Conservation (phyloP, 2,888 invertebrate genomes). For the Hypolimnas misippus region DNA sequence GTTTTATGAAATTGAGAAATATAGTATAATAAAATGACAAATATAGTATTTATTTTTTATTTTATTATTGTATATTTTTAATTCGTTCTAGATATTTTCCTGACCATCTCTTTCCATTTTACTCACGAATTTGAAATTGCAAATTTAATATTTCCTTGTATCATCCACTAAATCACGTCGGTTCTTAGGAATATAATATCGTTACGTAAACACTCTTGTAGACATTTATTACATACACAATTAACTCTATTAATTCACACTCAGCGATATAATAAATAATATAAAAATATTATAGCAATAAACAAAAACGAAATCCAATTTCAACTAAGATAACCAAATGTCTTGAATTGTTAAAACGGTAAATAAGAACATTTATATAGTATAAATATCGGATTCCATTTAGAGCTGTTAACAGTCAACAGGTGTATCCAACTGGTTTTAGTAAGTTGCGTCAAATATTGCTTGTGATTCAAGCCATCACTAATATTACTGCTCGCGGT, state of each 20-base stretch:
- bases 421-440: constrained; percentile 31
- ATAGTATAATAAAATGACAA: too few relatives aligned
- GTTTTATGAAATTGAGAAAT: too few relatives aligned
- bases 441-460: constrained; percentile 29
- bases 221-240: not conserved
- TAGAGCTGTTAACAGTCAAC: constrained; percentile 29
- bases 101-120: too few relatives aligned
- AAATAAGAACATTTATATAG: constrained; percentile 24
- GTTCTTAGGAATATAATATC: not conserved
- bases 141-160: not conserved
- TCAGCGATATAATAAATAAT: not conserved
- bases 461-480: constrained; percentile 6
- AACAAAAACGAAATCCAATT: constrained; percentile 19
- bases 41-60: too few relatives aligned
- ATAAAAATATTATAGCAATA: constrained; percentile 3
- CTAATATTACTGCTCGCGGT: not conserved
- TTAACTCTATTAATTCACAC: not conserved
- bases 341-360: constrained; percentile 23
- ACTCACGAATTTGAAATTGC: too few relatives aligned
- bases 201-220: not conserved
- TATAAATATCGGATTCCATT: constrained; percentile 24
- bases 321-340: constrained; percentile 22
- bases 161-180: too few relatives aligned
- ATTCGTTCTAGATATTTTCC: too few relatives aligned
- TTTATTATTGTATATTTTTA: too few relatives aligned